Conservation (phyloP, 1,140 invertebrate genomes). For the Trachelipus rathkii region DNA sequence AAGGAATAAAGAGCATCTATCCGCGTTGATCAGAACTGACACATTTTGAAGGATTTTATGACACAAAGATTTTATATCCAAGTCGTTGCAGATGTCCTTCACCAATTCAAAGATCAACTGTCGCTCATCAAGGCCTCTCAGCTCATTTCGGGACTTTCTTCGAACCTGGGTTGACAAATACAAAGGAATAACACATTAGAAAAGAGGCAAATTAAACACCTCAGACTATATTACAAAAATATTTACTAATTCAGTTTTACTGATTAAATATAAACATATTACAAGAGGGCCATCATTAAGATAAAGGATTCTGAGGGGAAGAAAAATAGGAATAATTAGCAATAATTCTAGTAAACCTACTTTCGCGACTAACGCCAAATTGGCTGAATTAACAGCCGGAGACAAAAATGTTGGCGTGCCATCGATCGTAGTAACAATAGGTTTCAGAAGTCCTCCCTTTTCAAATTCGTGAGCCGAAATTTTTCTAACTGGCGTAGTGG, state of each 20-base stretch:
- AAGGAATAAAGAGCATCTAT: slow-evolving; percentile 86
- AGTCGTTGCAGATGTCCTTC: slow-evolving; percentile 93
- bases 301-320: too few species aligned
- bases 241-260: too few species aligned
- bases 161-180: slow-evolving; percentile 55
- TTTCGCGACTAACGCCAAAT: slow-evolving; percentile 47
- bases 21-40: slow-evolving; percentile 82
- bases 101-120: slow-evolving; percentile 93
- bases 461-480: slow-evolving; percentile 95
- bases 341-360: slow-evolving; percentile 18
- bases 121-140: slow-evolving; percentile 83
- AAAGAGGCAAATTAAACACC: too few species aligned
- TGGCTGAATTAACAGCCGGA: slow-evolving; percentile 41
- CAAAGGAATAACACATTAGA: too few species aligned
- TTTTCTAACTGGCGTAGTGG: slow-evolving; percentile 86
- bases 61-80: slow-evolving; percentile 86
- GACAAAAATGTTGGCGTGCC: slow-evolving; percentile 83
- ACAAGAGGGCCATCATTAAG: too few species aligned
- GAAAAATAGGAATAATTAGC: too few species aligned
- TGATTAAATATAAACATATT: too few species aligned
- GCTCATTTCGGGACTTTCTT: slow-evolving; percentile 70
- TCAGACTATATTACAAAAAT: too few species aligned
- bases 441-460: slow-evolving; percentile 79
- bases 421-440: slow-evolving; percentile 81
- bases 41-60: slow-evolving; percentile 96